Conservation (phyloP, 2,113 vertebrate species). For the Myiagra hebetior region DNA sequence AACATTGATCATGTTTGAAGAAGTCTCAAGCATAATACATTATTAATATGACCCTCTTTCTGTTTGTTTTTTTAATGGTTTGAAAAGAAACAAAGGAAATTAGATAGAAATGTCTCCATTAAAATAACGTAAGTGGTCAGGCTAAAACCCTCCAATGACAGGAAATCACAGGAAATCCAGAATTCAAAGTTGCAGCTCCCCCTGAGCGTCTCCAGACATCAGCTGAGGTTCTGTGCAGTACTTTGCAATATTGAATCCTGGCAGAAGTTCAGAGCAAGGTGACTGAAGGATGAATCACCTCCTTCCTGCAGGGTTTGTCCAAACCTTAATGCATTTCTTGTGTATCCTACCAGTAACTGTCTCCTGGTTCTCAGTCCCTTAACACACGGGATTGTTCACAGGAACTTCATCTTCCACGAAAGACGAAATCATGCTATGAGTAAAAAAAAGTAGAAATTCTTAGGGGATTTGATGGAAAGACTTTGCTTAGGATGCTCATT, state of each 20-base stretch:
- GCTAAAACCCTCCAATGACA: constrained; percentile 30
- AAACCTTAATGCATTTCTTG: constrained; percentile 40
- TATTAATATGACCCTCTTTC: constrained; percentile 22
- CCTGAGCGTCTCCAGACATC: not conserved
- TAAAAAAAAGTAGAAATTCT: not conserved
- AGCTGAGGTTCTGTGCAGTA: not conserved
- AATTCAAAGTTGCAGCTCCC: not conserved
- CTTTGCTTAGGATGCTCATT: not conserved
- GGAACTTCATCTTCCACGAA: not conserved
- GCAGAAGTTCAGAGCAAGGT: not conserved
- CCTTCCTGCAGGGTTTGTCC: not conserved
- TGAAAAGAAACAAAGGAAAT: constrained; percentile 53
- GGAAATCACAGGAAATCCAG: constrained; percentile 56
- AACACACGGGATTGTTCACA: not conserved
- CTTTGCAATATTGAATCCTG: not conserved
- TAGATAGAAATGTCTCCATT: constrained; percentile 46
- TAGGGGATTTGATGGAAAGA: not conserved
- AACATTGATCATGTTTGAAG: constrained; percentile 43
- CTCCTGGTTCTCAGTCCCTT: constrained; percentile 1
- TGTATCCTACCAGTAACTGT: constrained; percentile 9
- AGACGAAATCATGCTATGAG: not conserved
- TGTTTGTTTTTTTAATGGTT: constrained; percentile 6
- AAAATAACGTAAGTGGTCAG: constrained; percentile 21
- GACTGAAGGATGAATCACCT: constrained; percentile 18
- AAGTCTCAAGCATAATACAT: constrained; percentile 35